Evolutionary conservation across 2,113 vertebrate genomes (phyloP).

Genomic region (Rhagologus leucostigma): DNA sequence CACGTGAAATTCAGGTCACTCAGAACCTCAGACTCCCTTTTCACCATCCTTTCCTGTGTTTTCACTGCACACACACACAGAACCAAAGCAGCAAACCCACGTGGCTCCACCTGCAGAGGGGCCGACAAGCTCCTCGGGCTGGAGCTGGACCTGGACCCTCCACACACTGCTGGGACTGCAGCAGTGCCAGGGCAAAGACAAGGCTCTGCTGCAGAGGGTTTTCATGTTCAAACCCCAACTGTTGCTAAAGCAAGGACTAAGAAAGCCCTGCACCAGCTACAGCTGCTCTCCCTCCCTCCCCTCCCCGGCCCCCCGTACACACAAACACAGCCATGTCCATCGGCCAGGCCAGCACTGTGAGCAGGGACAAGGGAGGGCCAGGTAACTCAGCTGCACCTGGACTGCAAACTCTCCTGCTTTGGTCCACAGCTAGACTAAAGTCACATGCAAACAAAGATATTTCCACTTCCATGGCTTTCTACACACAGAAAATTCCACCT

Average conservation of each 20-base stretch:
- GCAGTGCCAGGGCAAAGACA: background rate
- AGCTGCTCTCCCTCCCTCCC: background rate
- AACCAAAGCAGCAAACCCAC: fast-evolving
- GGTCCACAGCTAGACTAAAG: background rate
- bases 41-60: background rate
- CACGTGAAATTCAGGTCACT: background rate
- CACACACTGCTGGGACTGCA: background rate
- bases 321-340: fast-evolving
- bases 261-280: background rate
- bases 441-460: background rate
- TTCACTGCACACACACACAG: fast-evolving
- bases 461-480: background rate
- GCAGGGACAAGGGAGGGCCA: background rate
- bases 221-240: background rate
- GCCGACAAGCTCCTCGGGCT: background rate
- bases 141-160: background rate
- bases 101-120: background rate
- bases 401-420: background rate
- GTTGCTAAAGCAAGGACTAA: background rate
- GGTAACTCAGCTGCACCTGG: background rate
- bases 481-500: background rate
- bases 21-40: background rate
- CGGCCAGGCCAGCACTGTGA: background rate
- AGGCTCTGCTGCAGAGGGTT: background rate
- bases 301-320: background rate